These are phyloP conservation scores for Thereuonema tuberculata DNA, from an alignment of 1,140 invertebrate species.

Conservation along the genomic window DNA sequence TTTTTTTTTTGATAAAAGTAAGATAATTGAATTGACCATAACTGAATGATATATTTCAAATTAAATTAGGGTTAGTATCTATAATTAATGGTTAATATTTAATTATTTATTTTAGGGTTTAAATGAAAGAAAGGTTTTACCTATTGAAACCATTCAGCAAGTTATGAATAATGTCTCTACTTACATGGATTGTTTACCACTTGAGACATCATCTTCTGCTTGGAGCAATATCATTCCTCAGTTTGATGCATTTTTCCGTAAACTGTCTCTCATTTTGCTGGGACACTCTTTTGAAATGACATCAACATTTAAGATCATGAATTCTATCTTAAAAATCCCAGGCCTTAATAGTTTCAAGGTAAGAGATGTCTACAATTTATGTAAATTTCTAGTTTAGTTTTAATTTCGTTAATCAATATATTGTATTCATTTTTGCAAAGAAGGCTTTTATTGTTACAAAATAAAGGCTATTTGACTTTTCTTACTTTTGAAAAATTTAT, in stretches of 20 bases:
- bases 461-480: not conserved
- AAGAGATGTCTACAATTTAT: slow-evolving; percentile 21
- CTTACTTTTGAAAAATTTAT: no score
- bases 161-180: slow-evolving; percentile 79
- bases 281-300: slow-evolving; percentile 53
- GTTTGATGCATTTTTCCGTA: slow-evolving; percentile 71
- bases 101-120: slow-evolving; percentile 41
- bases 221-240: slow-evolving; percentile 51
- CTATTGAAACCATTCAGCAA: slow-evolving; percentile 52
- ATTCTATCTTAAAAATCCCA: slow-evolving; percentile 68
- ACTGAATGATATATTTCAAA: no score
- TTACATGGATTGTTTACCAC: slow-evolving; percentile 80
- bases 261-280: slow-evolving; percentile 55
- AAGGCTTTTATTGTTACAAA: not conserved
- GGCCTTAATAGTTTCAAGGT: slow-evolving; percentile 66
- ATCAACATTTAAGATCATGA: slow-evolving; percentile 69
- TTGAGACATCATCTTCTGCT: slow-evolving; percentile 60
- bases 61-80: no score
- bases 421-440: slow-evolving; percentile 7
- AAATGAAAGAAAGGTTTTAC: slow-evolving; percentile 74
- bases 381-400: slow-evolving; percentile 8
- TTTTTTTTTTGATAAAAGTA: no score
- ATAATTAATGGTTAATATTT: no score
- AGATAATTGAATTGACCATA: no score
- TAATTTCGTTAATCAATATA: slow-evolving; percentile 7